Base-by-base conservation (phyloP, 2,888 invertebrate genomes). In the Acanthosepion esculentum region DNA sequence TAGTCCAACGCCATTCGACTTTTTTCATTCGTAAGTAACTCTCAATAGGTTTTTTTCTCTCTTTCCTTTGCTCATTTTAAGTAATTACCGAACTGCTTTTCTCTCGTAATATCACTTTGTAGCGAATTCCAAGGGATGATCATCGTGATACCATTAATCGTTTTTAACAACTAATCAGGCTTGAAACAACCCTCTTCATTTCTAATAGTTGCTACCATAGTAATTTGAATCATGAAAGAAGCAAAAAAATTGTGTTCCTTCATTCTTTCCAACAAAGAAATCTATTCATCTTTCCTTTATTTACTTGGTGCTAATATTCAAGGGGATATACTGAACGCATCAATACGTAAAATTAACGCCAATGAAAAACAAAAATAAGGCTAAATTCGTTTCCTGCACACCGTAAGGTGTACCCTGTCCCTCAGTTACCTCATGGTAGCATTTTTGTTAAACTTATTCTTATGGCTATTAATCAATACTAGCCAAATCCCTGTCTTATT, bases 1-100 rank as follows among this genome's bases (percentile, higher is more conserved):
- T 78, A 78, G 78, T n/a, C 78, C 78, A n/a, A 78, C n/a, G n/a
- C 59, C 10, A 78, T 8, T 15, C 78, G n/a, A n/a, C 15, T 78
- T 78, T 78, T 78, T 78, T 78, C 78, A 78, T 78, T 78, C 78
- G 12, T 78, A 78, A 78, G n/a, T 78, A 78, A 78, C n/a, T n/a
- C 78, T 78, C n/a, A n/a, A 5, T 78, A 15, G 5, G n/a, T 78
- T 78, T 18, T 18, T 78, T 15, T 33, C 12, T 78, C 3, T 78
- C n/a, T n/a, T n/a, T n/a, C 78, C 18, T 78, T 23, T 78, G 78
- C 78, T 78, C 78, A 78, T 78, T 78, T 78, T n/a, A n/a, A 78
- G 78, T 78, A 78, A 78, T 78, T 78, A 78, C 78, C n/a, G 78
- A n/a, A n/a, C 78, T n/a, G n/a, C 33, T 10, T n/a, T 78, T 12